Conservation (phyloP, 37 sponge, comb jelly and placozoan species). For the Aplysina aerophoba region DNA sequence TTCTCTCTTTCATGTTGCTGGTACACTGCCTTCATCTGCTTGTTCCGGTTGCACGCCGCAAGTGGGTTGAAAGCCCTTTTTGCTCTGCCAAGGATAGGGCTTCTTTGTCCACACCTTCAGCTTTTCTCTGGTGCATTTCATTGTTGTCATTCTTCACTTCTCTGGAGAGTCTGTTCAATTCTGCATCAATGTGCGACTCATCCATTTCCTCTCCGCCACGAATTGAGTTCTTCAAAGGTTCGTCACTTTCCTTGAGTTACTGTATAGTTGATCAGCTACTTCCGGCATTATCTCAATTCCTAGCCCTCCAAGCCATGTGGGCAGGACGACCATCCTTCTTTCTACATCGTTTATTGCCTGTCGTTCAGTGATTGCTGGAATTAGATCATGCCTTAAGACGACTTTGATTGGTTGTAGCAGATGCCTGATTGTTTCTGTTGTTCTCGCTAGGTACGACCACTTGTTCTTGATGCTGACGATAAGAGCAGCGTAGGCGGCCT, state of each 20-base stretch:
- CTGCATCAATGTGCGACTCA: slow-evolving; percentile 12
- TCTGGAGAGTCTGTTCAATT: neutral
- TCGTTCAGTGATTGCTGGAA: slow-evolving; percentile 16
- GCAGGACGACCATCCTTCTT: slow-evolving; percentile 3
- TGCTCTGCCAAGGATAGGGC: slow-evolving; percentile 4
- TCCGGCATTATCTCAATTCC: slow-evolving; percentile 3
- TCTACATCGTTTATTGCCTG: neutral
- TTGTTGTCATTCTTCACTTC: slow-evolving; percentile 11
- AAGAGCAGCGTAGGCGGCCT: slow-evolving; percentile 1
- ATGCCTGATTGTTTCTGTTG: neutral
- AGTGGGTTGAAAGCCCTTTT: neutral
- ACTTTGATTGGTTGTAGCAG: slow-evolving; percentile 1
- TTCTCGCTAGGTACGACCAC: neutral
- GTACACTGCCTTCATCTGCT: neutral
- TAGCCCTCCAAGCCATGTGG: slow-evolving; percentile 10
- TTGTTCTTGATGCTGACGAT: neutral
- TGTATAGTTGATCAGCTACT: neutral
- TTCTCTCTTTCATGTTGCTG: slow-evolving; percentile 15
- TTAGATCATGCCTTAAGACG: slow-evolving; percentile 1
- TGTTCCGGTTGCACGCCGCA: neutral
- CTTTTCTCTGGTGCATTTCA: neutral
- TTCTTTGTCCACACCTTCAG: neutral
- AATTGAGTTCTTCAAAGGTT: slow-evolving; percentile 3
- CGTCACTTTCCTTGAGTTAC: neutral
- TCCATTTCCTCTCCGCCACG: neutral